phyloP scores from a whole-genome alignment of 2,888 invertebrate species.

The Eustalomyia histrio region DNA sequence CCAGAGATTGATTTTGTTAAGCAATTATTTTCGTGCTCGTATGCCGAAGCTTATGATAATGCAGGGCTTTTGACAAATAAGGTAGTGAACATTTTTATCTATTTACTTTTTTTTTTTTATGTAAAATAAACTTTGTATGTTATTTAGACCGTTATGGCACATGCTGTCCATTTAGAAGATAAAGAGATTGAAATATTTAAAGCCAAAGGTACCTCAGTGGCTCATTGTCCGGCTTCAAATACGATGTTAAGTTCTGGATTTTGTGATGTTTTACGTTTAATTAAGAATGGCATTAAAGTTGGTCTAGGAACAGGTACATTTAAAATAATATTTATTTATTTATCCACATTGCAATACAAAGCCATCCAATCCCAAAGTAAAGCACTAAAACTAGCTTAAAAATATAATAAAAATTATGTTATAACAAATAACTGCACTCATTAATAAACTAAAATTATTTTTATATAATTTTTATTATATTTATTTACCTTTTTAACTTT shows the following conservation, averaged over 20 bases:
- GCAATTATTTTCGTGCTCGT: slow-evolving; percentile 82
- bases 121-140: no score
- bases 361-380: no score
- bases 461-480: no score
- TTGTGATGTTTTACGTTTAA: slow-evolving; percentile 86
- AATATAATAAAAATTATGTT: no score
- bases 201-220: slow-evolving; percentile 84
- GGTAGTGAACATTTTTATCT: slow-evolving; percentile 79
- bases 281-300: slow-evolving; percentile 84
- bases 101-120: not conserved
- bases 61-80: slow-evolving; percentile 87
- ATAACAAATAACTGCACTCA: no score
- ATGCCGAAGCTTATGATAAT: slow-evolving; percentile 88
- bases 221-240: slow-evolving; percentile 94
- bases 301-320: slow-evolving; percentile 91
- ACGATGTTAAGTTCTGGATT: slow-evolving; percentile 89
- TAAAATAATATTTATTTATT: no score
- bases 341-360: no score
- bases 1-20: slow-evolving; percentile 86
- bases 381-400: no score
- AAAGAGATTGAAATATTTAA: slow-evolving; percentile 85
- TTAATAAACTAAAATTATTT: no score
- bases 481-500: slow-evolving; percentile 6
- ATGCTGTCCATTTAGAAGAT: slow-evolving; percentile 87
- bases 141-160: slow-evolving; percentile 86